Percentiles rank a stretch among this genome's conserved stretches.
Evolutionary conservation across 2,888 invertebrate species (phyloP).

Genomic region (Rhorus exstirpatorius): DNA sequence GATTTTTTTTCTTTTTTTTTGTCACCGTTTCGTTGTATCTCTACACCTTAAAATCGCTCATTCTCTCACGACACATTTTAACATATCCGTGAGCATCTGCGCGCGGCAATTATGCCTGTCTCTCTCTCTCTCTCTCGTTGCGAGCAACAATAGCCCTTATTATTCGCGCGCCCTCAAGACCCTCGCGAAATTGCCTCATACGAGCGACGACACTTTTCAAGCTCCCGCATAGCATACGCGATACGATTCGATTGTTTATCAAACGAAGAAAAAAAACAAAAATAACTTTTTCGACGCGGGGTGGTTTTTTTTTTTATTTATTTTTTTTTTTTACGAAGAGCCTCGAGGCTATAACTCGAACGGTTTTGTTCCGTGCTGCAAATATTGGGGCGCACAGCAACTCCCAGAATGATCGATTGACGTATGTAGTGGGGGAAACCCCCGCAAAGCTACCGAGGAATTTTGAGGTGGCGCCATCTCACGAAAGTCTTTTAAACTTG

Average conservation of each 20-base stretch:
- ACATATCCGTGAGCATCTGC: constrained; percentile 34
- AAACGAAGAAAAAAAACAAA: constrained; percentile 3
- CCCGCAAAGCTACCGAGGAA: constrained; percentile 27
- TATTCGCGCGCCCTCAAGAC: constrained; percentile 13
- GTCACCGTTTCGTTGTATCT: neutral
- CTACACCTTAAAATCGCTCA: constrained; percentile 31
- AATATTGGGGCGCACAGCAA: constrained; percentile 74
- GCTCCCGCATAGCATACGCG: constrained; percentile 70
- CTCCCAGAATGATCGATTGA: constrained; percentile 81
- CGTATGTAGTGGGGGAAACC: constrained; percentile 62
- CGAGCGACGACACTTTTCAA: constrained; percentile 69
- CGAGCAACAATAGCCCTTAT: constrained; percentile 17
- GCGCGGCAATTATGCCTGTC: constrained; percentile 40
- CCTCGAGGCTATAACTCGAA: constrained; percentile 32
- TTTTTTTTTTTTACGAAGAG: constrained; percentile 6
- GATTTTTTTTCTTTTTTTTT: constrained; percentile 12
- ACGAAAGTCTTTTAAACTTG: neutral
- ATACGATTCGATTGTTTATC: neutral
- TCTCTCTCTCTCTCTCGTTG: constrained; percentile 32
- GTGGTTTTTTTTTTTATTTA: neutral
- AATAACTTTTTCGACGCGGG: no score
- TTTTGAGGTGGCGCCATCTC: constrained; percentile 13
- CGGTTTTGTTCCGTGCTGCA: constrained; percentile 56
- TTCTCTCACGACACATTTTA: constrained; percentile 61
- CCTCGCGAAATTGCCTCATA: constrained; percentile 65